Base-by-base conservation (phyloP, 2,888 invertebrate genomes). In the Lasioglossum morio region DNA sequence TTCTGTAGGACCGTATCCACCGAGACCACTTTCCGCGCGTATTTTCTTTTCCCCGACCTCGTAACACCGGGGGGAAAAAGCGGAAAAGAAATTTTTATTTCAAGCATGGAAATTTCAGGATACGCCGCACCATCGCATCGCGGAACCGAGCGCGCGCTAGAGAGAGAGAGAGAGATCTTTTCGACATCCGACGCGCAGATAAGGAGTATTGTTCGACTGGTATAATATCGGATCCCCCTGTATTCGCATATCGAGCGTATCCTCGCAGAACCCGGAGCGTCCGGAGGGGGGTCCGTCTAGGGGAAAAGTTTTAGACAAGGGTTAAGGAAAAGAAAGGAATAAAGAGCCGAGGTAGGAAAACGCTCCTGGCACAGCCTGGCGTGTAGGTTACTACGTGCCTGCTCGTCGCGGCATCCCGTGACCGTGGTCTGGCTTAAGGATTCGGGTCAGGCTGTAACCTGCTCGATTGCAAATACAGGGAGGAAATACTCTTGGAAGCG, bases 401-500 rank as follows among this genome's bases (percentile, higher is more conserved):
- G 91, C 89, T 90, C 91, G 90, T 88, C 90, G 92, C 91, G 91
- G 89, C 91, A 90, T 91, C 91, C 91, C 92, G 91, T 92, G 92
- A 91, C 90, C 92, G 91, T 90, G 90, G 90, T 90, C 88, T 88
- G 89, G 90, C 92, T 94, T 93, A 92, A 93, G 92, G 92, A 94
- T 94, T 94, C 94, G 92, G 92, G 92, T 94, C 94, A 94, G 93
- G 91, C 91, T 91, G 92, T 92, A 92, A 91, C 93, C 93, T 92
- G 93, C 91, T 93, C 93, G 92, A 94, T 94, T 94, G 92, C 92
- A 92, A 94, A 94, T 94, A 94, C 92, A 88, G 88, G 86, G 82
- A 81, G 91, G 91, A 92, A 92, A 92, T 92, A 92, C 91, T 91
- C 90, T 92, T 91, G 90, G 92, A 93, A 91, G 88, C 90, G 84